phyloP scores from a whole-genome alignment of 2,113 vertebrate genomes.

The Otus sunia region DNA sequence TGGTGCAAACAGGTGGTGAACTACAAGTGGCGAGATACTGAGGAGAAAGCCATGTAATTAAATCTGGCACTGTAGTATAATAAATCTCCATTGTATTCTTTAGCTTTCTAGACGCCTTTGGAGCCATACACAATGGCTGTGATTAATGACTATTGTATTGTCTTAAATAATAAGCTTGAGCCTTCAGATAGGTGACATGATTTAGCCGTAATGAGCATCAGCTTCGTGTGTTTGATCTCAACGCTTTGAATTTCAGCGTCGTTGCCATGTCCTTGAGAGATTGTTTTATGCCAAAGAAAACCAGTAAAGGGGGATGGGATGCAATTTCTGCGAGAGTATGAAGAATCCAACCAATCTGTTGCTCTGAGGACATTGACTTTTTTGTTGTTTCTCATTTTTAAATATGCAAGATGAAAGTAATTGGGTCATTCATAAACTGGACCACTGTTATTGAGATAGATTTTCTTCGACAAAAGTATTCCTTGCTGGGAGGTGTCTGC shows the following conservation, averaged over 20 bases:
- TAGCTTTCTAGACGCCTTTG: not conserved
- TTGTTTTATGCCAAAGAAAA: not conserved
- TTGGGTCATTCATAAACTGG: not conserved
- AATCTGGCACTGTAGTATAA: slow-evolving; percentile 8
- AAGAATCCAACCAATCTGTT: not conserved
- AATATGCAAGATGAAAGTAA: not conserved
- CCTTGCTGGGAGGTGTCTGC: not conserved
- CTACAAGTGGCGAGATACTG: not conserved
- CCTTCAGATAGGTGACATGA: slow-evolving; percentile 43
- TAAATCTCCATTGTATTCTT: slow-evolving; percentile 22
- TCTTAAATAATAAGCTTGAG: slow-evolving; percentile 46
- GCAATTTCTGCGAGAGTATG: slow-evolving; percentile 19
- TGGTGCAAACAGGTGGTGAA: slow-evolving; percentile 58
- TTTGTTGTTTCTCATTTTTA: not conserved
- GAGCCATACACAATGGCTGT: not conserved
- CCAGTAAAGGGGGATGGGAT: not conserved
- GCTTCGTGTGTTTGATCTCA: slow-evolving; percentile 39
- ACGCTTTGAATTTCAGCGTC: not conserved
- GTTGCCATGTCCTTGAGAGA: slow-evolving; percentile 52
- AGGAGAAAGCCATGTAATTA: slow-evolving; percentile 51
- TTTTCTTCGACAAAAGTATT: not conserved
- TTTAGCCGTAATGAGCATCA: not conserved
- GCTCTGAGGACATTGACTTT: not conserved
- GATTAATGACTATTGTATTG: slow-evolving; percentile 56
- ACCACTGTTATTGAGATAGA: not conserved